Evolutionary conservation across 2,113 vertebrate species (phyloP).

Genomic region (Manacus vitellinus): DNA sequence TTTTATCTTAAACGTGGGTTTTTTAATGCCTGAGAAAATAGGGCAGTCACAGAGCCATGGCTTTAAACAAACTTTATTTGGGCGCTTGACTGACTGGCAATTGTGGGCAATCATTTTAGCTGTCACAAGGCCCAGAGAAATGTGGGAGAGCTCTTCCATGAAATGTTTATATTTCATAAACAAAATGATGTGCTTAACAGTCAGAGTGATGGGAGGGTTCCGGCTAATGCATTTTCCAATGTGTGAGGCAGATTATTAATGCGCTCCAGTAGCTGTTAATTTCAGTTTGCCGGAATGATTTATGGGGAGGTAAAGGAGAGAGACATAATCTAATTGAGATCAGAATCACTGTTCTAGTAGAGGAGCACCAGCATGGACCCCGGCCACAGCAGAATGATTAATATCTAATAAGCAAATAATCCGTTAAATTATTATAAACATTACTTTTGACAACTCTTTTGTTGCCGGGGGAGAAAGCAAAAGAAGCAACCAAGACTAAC

Average conservation of each 20-base stretch:
- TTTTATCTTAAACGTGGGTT: constrained; percentile 59
- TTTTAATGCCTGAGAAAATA: constrained; percentile 80
- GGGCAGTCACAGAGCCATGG: constrained; percentile 78
- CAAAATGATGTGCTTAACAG: constrained; percentile 93
- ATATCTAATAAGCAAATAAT: constrained; percentile 99
- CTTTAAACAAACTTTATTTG: constrained; percentile 86
- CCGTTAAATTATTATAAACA: constrained; percentile 94
- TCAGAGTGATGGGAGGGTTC: constrained; percentile 90
- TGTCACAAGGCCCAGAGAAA: constrained; percentile 82
- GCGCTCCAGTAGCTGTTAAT: constrained; percentile 99
- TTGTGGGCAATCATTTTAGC: constrained; percentile 88
- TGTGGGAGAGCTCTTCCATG: constrained; percentile 85
- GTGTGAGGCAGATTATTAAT: constrained; percentile 97
- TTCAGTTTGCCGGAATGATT: constrained; percentile 99
- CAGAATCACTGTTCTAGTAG: constrained; percentile 94
- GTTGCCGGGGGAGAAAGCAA: constrained; percentile 74
- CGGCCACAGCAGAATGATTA: constrained; percentile 88
- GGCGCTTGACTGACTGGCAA: constrained; percentile 85
- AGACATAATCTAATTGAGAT: constrained; percentile 99
- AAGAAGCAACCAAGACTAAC: constrained; percentile 47
- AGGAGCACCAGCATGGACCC: constrained; percentile 81
- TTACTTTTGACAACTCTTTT: constrained; percentile 87
- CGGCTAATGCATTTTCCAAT: constrained; percentile 90
- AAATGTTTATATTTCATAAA: constrained; percentile 97
- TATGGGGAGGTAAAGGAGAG: constrained; percentile 94